Evolutionary conservation across 92 coral and sea anemone genomes (phyloP), one percentile per base, ranked within the genome.

Genomic region (Palythoa grandiflora): DNA sequence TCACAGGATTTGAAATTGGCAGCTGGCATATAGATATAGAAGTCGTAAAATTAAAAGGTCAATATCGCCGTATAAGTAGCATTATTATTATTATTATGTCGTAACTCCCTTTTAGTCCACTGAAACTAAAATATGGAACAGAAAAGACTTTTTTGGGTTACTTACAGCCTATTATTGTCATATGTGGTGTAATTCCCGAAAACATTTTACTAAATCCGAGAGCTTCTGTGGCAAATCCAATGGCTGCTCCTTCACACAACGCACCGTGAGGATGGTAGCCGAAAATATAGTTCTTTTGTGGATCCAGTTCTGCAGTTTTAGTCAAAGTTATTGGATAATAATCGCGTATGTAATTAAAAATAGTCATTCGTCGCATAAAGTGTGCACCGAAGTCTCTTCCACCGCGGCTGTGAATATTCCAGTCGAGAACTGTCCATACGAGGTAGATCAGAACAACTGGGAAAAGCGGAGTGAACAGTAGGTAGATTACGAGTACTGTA

Each of bases 251-350:
- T 38, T 93, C 97, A 38, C 89, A 79, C 0, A 95, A 65, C 15
- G 88, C n/a, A 4, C 99, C 99, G 65, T 97, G 99, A 0, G 99
- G 99, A 61, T 97, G 99, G 60, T 95, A 97, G 2, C 98, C 99
- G 75, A 97, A 91, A 21, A 97, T 91, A 13, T 97, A 97, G 66
- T 97, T 97, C 78, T 86, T 90, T 36, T 88, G 87, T 28, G 98
- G 97, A 79, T 97, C 96, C 16, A 97, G 87, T 38, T 95, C 98
- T 14, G 94, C 86, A 19, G 99, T 97, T 88, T 97, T 97, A 36
- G 84, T 90, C 53, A 97, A 93, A 35, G 91, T 92, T 71, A 97
- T 92, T 17, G 99, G 97, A 74, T 80, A 97, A 59, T 97, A 97
- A 80, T 97, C 99, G 38, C 96, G 88, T 0, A 96, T 92, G 79